Evolutionary conservation across 2,888 invertebrate species (phyloP), one percentile per base, ranked within the genome.

Genomic region (Thereva nobilitata): DNA sequence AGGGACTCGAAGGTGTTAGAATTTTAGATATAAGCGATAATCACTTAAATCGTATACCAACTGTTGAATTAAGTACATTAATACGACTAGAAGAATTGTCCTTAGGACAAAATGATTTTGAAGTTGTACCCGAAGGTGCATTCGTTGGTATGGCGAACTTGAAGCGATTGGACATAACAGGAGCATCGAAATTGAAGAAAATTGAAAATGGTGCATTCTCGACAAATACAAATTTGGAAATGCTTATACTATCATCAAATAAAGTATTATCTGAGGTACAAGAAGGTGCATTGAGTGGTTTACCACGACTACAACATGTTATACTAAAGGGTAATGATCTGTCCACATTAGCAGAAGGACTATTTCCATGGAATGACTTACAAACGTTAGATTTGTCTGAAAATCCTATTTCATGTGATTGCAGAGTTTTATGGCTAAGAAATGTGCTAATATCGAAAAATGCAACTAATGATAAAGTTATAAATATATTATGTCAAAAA

Each of bases 31-130:
- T 94, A 34, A 88, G 89, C n/a, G 93, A 91, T 72, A 94, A 93
- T 80, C 86, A 89, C 72, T 81, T 94, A 68, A 84, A 84, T 57
- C 84, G 84, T 61, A 87, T 94, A 53, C 93, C 94, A 4, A 92
- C 93, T 0, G 83, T 85, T 23, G 91, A 92, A 70, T 76, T 93
- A 44, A 86, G 88, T 4, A 84, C 86, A 59, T 82, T 94, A 65
- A 84, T 85, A 5, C 86, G 93, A 53, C 81, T 94, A 67, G 93
- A 94, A 77, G 90, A 92, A 73, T 82, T 94, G 55, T 87, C 87
- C 41, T 85, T 93, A 67, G 94, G 94, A 0, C 92, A 93, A 77
- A 94, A 93, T 76, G 89, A 90, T 71, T 93, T 93, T 75, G 81
- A 86, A 47, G 82, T 84, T 0, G 80, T 94, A 59, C 86, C 87